Conservation (phyloP, 2,113 vertebrate species). For the Prionailurus viverrinus region DNA sequence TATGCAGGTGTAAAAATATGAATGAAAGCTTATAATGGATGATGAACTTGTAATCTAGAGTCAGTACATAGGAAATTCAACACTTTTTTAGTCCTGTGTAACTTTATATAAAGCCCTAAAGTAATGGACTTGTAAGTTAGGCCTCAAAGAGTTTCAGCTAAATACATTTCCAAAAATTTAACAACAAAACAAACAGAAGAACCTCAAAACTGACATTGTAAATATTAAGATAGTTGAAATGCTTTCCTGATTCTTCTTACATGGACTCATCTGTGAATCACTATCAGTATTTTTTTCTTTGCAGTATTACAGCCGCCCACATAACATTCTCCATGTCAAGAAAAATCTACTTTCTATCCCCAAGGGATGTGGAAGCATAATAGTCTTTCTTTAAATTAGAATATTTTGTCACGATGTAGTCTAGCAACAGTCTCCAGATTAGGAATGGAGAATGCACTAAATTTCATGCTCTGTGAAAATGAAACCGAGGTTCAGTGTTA, state of each 20-base stretch:
- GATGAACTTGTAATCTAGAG: not conserved
- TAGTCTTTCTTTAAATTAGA: constrained; percentile 44
- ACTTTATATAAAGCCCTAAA: constrained; percentile 32
- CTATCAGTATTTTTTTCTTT: constrained; percentile 26
- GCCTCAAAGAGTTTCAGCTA: constrained; percentile 18
- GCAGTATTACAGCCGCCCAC: not conserved
- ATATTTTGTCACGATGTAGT: not conserved
- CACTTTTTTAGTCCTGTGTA: not conserved
- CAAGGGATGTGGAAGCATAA: not conserved
- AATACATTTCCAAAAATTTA: constrained; percentile 45
- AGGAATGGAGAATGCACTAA: not conserved
- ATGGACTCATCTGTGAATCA: not conserved
- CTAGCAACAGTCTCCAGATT: not conserved
- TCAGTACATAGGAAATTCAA: constrained; percentile 31
- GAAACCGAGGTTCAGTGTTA: not conserved
- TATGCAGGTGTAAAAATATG: not conserved
- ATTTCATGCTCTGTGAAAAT: not conserved
- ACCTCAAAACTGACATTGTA: constrained; percentile 7
- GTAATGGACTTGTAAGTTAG: constrained; percentile 35
- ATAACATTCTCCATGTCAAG: not conserved
- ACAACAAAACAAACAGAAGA: constrained; percentile 32
- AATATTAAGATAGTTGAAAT: constrained; percentile 38
- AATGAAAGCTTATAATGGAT: not conserved
- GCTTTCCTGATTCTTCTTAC: constrained; percentile 44
- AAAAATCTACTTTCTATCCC: constrained; percentile 1